phyloP scores from a whole-genome alignment of 2,113 vertebrate genomes.

The Narcine bancroftii region DNA sequence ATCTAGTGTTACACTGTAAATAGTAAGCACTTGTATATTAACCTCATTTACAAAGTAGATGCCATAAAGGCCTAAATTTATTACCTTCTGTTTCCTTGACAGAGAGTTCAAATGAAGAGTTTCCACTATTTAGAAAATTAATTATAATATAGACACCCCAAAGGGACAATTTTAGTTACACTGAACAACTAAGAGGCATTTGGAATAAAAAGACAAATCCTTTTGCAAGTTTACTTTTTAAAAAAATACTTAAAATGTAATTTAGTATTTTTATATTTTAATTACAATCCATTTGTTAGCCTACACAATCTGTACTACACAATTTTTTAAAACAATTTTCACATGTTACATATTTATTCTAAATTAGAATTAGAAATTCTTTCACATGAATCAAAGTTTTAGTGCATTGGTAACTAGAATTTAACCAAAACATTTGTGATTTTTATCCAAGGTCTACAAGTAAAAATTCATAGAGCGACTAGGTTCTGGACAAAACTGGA shows the following conservation, averaged over 20 bases:
- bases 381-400: no score
- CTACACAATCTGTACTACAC: background rate
- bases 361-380: no score
- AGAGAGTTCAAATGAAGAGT: conserved; percentile 5
- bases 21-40: conserved; percentile 58
- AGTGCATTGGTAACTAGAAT: no score
- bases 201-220: background rate
- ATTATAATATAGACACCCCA: background rate
- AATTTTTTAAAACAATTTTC: background rate
- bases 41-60: conserved; percentile 62
- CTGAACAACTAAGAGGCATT: background rate
- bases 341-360: no score
- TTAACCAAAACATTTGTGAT: no score
- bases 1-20: conserved; percentile 61
- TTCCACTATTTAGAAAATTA: conserved; percentile 9
- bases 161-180: background rate
- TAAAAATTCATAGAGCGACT: no score
- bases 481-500: no score
- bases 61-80: conserved; percentile 58
- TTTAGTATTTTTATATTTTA: background rate
- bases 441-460: no score
- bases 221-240: background rate
- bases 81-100: conserved; percentile 37
- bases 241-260: background rate
- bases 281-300: background rate